Evolutionary conservation across 2,113 vertebrate species (phyloP), one percentile per base, ranked within the genome.

Genomic region (Chionis minor): DNA sequence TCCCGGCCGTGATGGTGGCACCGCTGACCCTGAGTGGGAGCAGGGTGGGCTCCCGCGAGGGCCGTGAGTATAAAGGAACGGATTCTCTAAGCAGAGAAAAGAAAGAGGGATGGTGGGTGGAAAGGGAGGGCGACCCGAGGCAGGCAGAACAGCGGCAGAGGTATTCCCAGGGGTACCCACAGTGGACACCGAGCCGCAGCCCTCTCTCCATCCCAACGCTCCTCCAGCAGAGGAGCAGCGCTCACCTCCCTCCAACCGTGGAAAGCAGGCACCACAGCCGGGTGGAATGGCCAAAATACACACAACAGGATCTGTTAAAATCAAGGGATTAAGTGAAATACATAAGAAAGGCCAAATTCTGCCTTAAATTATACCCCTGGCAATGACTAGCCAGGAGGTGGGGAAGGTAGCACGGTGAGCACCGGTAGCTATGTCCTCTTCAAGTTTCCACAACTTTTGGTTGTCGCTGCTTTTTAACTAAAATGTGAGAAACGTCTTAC

Each of bases 1-100:
- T 93, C 49, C 49, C 20, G 66, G 65, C 47, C 32, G 44, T 0
- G 2, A 2, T 1, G 28, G 26, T 69, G 63, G 27, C 56, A 44
- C 42, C 81, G 6, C 6, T 20, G 47, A 79, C 27, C 11, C 33
- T 1, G 0, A 14, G 5, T 2, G 30, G n/a, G 54, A 33, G 66
- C 1, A 1, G 33, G 44, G 32, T 28, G 33, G 17, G 16, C 33
- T 81, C 49, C 67, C 18, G 8, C 27, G 35, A 73, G 62, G 55
- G 24, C 45, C 27, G 1, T 2, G 28, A 30, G 7, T 13, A 7
- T 6, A 30, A 67, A 72, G 26, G 59, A 67, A 20, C 3, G 9
- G 12, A 15, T 5, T 35, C 5, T 59, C 10, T 3, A 9, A 63
- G 22, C 52, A 79, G 52, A 72, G 26, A 35, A 87, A 75, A 74